Conservation (phyloP, 2,888 invertebrate genomes). For the Herminia tarsipennalis region DNA sequence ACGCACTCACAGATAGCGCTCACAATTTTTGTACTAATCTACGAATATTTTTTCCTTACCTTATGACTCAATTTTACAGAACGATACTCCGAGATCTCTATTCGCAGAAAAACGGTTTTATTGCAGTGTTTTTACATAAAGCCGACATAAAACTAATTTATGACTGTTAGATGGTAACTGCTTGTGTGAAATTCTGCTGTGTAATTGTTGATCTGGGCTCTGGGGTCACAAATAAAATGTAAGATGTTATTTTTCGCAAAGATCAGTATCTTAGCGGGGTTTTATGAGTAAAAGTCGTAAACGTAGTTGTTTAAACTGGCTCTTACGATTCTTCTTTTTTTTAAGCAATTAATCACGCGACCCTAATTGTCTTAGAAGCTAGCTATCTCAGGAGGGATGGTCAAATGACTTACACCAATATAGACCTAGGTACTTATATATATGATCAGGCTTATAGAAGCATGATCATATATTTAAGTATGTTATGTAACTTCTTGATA, state of each 20-base stretch:
- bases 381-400: no score
- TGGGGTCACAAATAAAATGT: constrained; percentile 10
- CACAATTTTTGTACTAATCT: constrained; percentile 25
- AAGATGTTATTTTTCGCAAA: constrained; percentile 2
- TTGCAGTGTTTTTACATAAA: constrained; percentile 74
- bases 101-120: constrained; percentile 63
- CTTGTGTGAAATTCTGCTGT: constrained; percentile 16
- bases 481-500: no score
- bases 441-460: no score
- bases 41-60: constrained; percentile 19
- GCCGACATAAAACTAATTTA: constrained; percentile 73
- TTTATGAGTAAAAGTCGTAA: constrained; percentile 4
- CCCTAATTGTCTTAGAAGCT: no score
- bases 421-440: no score
- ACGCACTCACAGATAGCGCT: background rate
- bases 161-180: constrained; percentile 42
- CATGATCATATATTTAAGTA: no score
- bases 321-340: no score
- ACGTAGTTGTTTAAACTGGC: no score
- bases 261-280: background rate
- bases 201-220: constrained; percentile 12
- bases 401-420: no score
- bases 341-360: background rate
- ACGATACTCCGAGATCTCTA: constrained; percentile 51
- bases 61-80: constrained; percentile 48